phyloP scores from a whole-genome alignment of 2,888 invertebrate genomes.

The Diaprepes abbreviatus region DNA sequence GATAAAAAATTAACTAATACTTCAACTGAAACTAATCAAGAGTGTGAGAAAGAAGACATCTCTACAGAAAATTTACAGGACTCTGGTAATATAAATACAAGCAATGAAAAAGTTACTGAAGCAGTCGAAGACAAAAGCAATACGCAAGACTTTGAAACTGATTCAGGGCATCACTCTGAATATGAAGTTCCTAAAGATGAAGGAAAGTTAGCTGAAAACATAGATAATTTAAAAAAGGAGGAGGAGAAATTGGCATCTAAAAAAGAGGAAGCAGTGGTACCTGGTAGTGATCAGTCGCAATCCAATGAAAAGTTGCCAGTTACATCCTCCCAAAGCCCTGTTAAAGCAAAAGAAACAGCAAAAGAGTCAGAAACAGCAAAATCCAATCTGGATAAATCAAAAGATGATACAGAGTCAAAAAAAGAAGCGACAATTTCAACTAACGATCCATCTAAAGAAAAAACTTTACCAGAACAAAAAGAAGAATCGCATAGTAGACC shows the following conservation, averaged over 20 bases:
- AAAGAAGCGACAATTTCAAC: no score
- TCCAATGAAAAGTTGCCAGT: background rate
- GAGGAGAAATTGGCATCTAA: background rate
- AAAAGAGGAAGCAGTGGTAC: background rate
- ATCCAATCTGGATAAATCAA: background rate
- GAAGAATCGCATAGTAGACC: constrained; percentile 36
- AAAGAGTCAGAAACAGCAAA: background rate
- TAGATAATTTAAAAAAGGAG: background rate
- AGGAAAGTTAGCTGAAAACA: background rate
- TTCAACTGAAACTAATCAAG: background rate
- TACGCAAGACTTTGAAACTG: constrained; percentile 2
- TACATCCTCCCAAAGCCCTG: background rate
- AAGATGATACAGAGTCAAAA: background rate
- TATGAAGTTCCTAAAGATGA: constrained; percentile 13
- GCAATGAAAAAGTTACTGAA: background rate
- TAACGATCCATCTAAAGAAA: background rate
- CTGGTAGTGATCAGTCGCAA: background rate
- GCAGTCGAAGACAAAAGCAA: background rate
- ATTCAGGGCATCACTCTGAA: constrained; percentile 39
- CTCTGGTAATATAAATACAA: background rate
- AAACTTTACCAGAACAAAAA: background rate
- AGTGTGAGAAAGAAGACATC: constrained; percentile 6
- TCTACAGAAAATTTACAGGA: background rate
- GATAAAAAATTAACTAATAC: background rate
- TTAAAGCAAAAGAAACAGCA: background rate